A percentile compares a stretch with the other conserved stretches of the same genome.
These are phyloP conservation scores for Xanthorhoe designata DNA, from an alignment of 2,888 invertebrate species.

Conservation along the genomic window DNA sequence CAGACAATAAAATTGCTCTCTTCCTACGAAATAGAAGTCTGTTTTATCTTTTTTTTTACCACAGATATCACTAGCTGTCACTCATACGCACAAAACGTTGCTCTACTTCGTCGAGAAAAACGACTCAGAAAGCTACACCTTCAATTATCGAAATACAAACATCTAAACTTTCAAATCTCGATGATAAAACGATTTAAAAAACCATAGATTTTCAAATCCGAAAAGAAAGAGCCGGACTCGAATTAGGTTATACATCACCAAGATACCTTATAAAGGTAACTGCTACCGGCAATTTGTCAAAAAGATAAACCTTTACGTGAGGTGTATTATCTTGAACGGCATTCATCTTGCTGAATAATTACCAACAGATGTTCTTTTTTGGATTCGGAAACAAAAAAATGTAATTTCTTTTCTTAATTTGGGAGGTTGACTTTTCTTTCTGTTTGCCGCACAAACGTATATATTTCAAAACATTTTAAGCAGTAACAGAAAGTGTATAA, in stretches of 20 bases:
- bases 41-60: no score
- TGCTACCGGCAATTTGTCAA: slow-evolving; percentile 77
- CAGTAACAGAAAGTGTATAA: no score
- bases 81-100: no score
- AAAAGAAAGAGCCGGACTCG: slow-evolving; percentile 24
- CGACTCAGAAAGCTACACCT: no score
- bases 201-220: slow-evolving; percentile 11
- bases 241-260: slow-evolving; percentile 52
- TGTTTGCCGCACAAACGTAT: background rate
- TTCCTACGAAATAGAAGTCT: no score
- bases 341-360: slow-evolving; percentile 80
- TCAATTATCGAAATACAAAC: no score
- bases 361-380: slow-evolving; percentile 57
- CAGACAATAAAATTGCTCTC: background rate
- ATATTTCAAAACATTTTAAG: background rate
- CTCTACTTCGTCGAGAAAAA: no score
- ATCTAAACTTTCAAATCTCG: no score
- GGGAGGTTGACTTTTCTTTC: background rate
- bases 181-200: background rate
- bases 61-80: no score
- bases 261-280: slow-evolving; percentile 63
- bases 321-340: slow-evolving; percentile 74
- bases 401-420: slow-evolving; percentile 45
- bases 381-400: slow-evolving; percentile 51
- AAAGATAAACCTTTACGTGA: slow-evolving; percentile 77